phyloP scores from a whole-genome alignment of 2,888 invertebrate genomes.

The Calameuta idolon region DNA sequence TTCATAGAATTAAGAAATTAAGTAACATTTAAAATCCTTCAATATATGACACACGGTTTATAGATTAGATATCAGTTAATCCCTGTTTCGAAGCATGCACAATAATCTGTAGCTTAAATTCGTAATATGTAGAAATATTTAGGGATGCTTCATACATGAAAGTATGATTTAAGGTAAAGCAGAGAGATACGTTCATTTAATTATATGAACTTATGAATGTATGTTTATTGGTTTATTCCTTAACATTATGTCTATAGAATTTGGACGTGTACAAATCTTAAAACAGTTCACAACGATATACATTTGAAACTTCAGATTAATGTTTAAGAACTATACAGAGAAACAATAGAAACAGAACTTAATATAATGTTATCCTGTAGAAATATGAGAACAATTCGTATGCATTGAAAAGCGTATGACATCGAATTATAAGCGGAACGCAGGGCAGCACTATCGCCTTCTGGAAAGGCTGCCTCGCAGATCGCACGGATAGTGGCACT shows the following conservation, averaged over 20 bases:
- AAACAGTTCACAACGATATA: background rate
- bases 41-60: background rate
- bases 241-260: background rate
- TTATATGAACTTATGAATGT: too few relatives aligned
- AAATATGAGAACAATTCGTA: background rate
- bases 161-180: background rate
- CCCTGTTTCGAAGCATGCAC: background rate
- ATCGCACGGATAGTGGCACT: conserved; percentile 18
- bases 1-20: background rate
- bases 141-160: background rate
- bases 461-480: background rate
- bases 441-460: conserved; percentile 39
- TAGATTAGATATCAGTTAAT: background rate
- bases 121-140: background rate
- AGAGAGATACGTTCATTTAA: background rate
- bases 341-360: background rate
- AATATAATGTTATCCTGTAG: background rate
- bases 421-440: background rate
- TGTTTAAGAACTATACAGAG: background rate
- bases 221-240: background rate
- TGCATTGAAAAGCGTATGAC: background rate
- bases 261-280: background rate
- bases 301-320: background rate
- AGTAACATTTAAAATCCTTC: background rate
- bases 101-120: background rate